Conservation (phyloP, 2,113 vertebrate genomes). For the Cygnus buccinator region DNA sequence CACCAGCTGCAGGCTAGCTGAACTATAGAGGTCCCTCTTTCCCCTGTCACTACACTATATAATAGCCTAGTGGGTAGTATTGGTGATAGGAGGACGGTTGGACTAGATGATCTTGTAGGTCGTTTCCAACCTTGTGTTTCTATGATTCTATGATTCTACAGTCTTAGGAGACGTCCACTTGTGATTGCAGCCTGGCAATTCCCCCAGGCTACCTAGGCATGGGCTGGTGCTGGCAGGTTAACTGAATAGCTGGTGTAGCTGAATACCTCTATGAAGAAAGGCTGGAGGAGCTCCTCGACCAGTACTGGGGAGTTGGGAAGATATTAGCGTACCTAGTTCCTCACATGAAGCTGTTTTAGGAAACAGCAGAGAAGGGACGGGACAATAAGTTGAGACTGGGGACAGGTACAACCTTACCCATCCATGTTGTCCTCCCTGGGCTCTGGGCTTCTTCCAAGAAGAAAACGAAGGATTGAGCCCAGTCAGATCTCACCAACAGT, state of each 20-base stretch:
- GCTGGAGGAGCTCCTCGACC: not conserved
- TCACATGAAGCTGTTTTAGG: not conserved
- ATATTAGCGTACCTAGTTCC: not conserved
- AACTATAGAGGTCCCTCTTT: not conserved
- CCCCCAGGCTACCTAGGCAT: not conserved
- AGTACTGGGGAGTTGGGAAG: not conserved
- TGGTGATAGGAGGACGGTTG: too few relatives aligned
- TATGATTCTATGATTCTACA: too few relatives aligned
- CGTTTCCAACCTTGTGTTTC: too few relatives aligned
- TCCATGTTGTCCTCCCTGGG: accelerated
- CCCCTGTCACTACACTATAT: too few relatives aligned
- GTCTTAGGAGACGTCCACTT: not conserved
- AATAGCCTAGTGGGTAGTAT: too few relatives aligned
- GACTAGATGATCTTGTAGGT: too few relatives aligned
- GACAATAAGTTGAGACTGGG: accelerated
- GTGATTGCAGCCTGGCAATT: not conserved
- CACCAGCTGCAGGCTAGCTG: not conserved
- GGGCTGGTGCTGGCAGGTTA: not conserved
- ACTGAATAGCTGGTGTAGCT: not conserved
- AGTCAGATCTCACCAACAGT: not conserved
- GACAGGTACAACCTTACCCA: not conserved
- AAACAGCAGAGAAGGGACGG: not conserved
- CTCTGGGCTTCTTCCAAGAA: not conserved
- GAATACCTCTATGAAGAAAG: not conserved
- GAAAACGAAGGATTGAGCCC: not conserved